phyloP scores from a whole-genome alignment of 2,797 vertebrate genomes.

The Dromococcyx pavoninus region DNA sequence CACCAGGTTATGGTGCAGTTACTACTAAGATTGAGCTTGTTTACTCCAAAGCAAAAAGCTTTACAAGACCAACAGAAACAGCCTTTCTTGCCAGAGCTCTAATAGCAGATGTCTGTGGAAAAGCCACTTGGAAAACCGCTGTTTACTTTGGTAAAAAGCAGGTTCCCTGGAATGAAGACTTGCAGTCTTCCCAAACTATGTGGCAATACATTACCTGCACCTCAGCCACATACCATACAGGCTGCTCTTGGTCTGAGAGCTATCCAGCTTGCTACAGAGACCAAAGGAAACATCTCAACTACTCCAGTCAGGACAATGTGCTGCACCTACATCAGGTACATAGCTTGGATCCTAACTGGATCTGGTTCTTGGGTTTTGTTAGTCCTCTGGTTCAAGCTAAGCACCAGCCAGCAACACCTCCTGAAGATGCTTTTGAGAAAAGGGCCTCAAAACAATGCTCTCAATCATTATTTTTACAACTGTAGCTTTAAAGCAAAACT shows the following conservation, averaged over 20 bases:
- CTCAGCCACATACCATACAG: not conserved
- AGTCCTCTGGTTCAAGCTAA: not conserved
- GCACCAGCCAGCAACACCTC: not conserved
- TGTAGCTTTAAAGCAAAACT: not conserved
- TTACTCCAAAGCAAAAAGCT: conserved; percentile 58
- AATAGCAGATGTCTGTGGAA: conserved; percentile 30
- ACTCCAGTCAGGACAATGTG: not conserved
- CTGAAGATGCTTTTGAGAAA: not conserved
- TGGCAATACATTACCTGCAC: conserved; percentile 28
- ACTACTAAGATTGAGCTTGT: conserved; percentile 23
- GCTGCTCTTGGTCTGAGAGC: not conserved
- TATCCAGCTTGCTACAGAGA: not conserved
- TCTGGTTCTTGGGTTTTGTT: rapidly evolving
- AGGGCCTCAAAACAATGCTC: not conserved
- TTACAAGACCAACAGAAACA: conserved; percentile 55
- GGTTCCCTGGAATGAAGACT: conserved; percentile 46
- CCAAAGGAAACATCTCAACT: not conserved
- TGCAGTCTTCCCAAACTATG: conserved; percentile 18
- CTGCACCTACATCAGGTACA: no score
- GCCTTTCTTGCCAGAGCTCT: conserved; percentile 12
- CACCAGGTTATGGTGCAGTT: not conserved
- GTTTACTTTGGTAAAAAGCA: conserved; percentile 54
- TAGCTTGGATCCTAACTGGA: not conserved
- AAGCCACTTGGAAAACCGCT: not conserved
- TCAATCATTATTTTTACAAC: rapidly evolving